Evolutionary conservation across 2,888 invertebrate genomes (phyloP), one percentile per base, ranked within the genome.

Genomic region (Cephalotes varians): DNA sequence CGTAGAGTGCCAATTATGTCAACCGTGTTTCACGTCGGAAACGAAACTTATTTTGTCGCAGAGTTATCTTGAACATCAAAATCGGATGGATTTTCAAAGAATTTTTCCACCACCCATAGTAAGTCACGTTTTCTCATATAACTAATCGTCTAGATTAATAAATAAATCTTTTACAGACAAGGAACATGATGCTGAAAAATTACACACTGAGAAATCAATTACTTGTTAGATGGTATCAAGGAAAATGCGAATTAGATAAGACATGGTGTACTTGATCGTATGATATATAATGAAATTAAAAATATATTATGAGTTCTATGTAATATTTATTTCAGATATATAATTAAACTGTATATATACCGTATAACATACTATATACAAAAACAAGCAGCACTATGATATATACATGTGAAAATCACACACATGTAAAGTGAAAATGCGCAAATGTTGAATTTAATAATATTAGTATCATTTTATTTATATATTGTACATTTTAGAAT

Each of bases 201-300:
- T 95, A 97, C 83, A 96, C 96, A 6, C 94, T 95, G 60, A 96
- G 95, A 86, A 98, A 99, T 94, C 96, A 96, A 93, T 95, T 98
- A 85, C 96, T 98, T 93, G 95, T 96, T 71, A 95, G 96, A 84
- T 99, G 99, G 99, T 98, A 97, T 94, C 96, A 97, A 94, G 98
- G 97, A 69, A 99, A 99, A 95, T 99, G 99, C 93, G 95, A 96
- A 87, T 95, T 96, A 84, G 98, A 99, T 92, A 88, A 94, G 4
- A 96, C 96, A 44, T 99, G 98, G 98, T 99, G 99, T 93, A 76
- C 47, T 47, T 71, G 25, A 80, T 34, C 6, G 21, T 51, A 67
- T 12, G 28, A 58, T 7, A 44, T 49, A 65, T 12, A 25, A 56
- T 44, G 10, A 74, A 64, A 40, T 51, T 10, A 65, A 51, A 40